Evolutionary conservation across 2,888 invertebrate species (phyloP), one percentile per base, ranked within the genome.

Genomic region (Pseudoips prasinana): DNA sequence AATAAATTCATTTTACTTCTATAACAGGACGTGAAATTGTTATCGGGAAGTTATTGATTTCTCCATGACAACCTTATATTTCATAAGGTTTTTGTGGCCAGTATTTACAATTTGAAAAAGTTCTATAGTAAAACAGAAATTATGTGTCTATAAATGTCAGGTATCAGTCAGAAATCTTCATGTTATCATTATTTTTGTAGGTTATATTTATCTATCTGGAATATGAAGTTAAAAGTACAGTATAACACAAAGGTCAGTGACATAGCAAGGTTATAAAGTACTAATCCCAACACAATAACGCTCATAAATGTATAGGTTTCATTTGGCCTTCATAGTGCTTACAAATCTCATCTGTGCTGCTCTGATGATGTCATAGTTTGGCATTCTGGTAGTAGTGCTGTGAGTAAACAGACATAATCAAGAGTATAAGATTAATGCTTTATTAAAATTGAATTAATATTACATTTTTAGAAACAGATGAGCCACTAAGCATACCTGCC

Each of bases 181-280:
- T 39, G 6, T 25, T 35, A 39, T 34, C 44, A 38, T 51, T 47
- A 38, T 51, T 47, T 56, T 71, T 75, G 38, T 74, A 77, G 74
- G 76, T 73, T 74, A 67, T 46, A 55, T 20, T 20, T 20, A 20
- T 30, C 14, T 10, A 35, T 45, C 64, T 51, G 43, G 37, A 57
- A 44, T 48, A 83, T 85, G 83, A 84, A 85, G 72, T 72, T 77
- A 64, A 80, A 54, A 63, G 55, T 72, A 41, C 68, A 83, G 58
- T 59, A 64, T 26, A 77, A 76, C 60, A 73, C 75, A 10, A 73
- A 81, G 83, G 83, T 85, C 80, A 73, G 23, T 24, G 10, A 11
- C 22, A 11, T 37, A 35, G 20, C 25, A 20, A 24, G 24, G 29
- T 33, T 52, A 38, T 48, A 26, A 35, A 31, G 22, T 23, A 46